A percentile compares a stretch with the other conserved stretches of the same genome.
phyloP scores from a whole-genome alignment of 2,113 vertebrate species.

The Gymnorhina tibicen region DNA sequence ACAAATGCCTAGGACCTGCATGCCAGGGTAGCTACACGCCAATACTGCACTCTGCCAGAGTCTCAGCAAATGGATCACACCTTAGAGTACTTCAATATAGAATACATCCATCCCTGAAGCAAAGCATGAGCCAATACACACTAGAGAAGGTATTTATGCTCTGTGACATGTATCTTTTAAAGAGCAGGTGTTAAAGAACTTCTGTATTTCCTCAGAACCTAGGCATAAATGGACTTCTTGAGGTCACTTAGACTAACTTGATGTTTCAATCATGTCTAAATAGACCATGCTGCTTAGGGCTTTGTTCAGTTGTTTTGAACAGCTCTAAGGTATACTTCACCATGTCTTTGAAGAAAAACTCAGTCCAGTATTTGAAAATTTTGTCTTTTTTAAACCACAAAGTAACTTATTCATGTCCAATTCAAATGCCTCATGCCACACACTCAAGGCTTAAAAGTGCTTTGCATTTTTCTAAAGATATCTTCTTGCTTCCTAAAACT shows the following conservation, averaged over 20 bases:
- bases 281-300: neutral
- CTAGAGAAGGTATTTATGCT: neutral
- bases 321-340: neutral
- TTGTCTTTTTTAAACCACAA: neutral
- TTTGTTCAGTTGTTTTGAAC: neutral
- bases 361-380: neutral
- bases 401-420: neutral
- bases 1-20: neutral
- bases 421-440: neutral
- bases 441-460: neutral
- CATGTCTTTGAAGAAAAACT: neutral
- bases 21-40: neutral
- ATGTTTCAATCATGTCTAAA: neutral
- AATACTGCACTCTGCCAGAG: neutral
- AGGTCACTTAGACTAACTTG: neutral
- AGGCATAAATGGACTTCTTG: neutral
- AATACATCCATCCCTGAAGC: accelerated
- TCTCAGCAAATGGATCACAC: neutral
- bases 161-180: neutral
- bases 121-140: neutral
- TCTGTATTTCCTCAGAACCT: neutral
- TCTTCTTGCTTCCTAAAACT: neutral
- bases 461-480: neutral
- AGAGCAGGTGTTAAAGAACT: neutral
- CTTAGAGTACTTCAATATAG: neutral